Base-by-base conservation (phyloP, 2,888 invertebrate genomes). In the Tillus elongatus region DNA sequence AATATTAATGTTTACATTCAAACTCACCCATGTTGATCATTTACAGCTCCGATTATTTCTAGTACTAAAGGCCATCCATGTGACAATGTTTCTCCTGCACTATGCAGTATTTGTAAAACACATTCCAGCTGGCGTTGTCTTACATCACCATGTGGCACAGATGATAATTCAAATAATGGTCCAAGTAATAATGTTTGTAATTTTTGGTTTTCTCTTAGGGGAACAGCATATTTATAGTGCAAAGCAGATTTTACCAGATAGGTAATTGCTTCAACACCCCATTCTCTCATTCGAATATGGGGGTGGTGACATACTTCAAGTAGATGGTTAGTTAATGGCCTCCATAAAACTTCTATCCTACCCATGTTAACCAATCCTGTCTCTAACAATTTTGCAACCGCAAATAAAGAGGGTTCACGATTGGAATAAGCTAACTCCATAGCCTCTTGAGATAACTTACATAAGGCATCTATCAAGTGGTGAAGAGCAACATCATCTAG, bases 311-410 rank as follows among this genome's bases (percentile, higher is more conserved):
- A 93, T 41, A 93, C 92, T 68, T 95, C 93, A 30, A 96, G 65
- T n/a, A 97, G 72, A 66, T 97, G 96, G 61, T 89, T 90, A 0
- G 95, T 95, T 37, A 97, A 74, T 0, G 93, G 93, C 46, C 87
- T 74, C 97, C 97, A 97, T 50, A 93, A 75, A 0, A 95, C 88
- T 64, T 93, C 90, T 29, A 96, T 87, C 36, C 97, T 72, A 32
- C 84, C 79, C 72, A 97, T 77, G 66, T 97, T 97, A 0, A 93
- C 93, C 41, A 95, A 64, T 0, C 93, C 95, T 1, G 93, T 95
- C 69, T 98, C 97, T n/a, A 97, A 70, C n/a, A 97, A 70, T 64
- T 97, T 97, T 2, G 96, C 95, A 2, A 97, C 92, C 2, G 96
- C 95, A 67, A 97, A 97, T 37, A 96, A 65, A 0, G 95, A 96